phyloP scores from a whole-genome alignment of 2,797 vertebrate genomes.

The Potorous gilbertii region DNA sequence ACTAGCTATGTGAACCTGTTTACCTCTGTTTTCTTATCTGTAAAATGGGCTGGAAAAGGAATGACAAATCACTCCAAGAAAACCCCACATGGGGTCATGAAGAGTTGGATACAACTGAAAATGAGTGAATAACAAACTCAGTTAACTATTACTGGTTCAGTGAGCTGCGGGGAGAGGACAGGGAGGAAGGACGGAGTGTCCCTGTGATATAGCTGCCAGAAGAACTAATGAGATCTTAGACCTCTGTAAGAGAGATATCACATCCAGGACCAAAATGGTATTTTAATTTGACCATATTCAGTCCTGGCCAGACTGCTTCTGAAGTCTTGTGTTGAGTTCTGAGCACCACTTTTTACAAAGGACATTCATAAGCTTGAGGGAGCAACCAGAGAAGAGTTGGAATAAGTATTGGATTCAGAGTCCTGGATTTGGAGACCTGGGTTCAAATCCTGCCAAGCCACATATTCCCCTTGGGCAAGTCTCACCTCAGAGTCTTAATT shows the following conservation, averaged over 20 bases:
- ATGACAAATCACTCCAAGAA: neutral
- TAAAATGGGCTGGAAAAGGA: neutral
- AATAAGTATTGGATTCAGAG: neutral
- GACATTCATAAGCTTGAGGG: neutral
- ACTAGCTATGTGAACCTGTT: neutral
- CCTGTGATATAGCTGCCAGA: neutral
- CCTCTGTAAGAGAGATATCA: neutral
- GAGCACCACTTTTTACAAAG: neutral
- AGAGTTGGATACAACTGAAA: neutral
- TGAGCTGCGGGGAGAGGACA: neutral
- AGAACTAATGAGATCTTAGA: neutral
- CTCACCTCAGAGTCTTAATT: neutral
- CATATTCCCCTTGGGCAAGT: neutral
- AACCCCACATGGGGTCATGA: neutral
- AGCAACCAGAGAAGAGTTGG: neutral
- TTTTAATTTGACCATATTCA: neutral
- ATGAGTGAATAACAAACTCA: neutral
- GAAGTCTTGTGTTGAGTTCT: too few relatives aligned
- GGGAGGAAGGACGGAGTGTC: neutral
- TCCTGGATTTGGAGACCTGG: neutral
- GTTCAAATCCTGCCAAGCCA: neutral
- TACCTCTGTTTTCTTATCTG: neutral
- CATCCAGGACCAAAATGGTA: neutral
- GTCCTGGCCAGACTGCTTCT: neutral
- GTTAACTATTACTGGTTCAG: neutral